A percentile compares a stretch with the other conserved stretches of the same genome.
These are phyloP conservation scores for Drosophila setifemur DNA, from an alignment of 1,140 invertebrate genomes.

Conservation along the genomic window DNA sequence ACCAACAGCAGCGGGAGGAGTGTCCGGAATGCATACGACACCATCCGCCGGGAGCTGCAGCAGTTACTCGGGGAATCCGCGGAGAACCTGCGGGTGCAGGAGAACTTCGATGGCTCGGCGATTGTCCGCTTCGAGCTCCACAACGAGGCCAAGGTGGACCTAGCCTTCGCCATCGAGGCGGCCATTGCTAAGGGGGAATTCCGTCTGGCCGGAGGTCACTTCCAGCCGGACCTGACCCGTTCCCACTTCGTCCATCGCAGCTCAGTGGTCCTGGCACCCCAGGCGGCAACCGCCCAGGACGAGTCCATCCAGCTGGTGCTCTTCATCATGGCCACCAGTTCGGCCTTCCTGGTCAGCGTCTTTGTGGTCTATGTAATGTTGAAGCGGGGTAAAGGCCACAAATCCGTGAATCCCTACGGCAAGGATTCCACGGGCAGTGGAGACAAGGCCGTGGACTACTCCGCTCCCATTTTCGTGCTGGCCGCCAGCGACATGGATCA, in stretches of 20 bases:
- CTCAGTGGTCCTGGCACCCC: slow-evolving; percentile 40
- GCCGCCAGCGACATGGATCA: slow-evolving; percentile 41
- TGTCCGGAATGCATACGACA: slow-evolving; percentile 72
- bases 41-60: slow-evolving; percentile 61
- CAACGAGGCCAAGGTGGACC: slow-evolving; percentile 73
- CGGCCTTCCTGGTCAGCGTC: slow-evolving; percentile 79
- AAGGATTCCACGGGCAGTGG: slow-evolving; percentile 1
- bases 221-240: slow-evolving; percentile 67
- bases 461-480: slow-evolving; percentile 79
- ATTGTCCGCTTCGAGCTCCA: slow-evolving; percentile 77
- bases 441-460: slow-evolving; percentile 70
- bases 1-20: slow-evolving; percentile 47
- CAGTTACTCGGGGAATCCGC: slow-evolving; percentile 67
- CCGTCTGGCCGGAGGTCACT: slow-evolving; percentile 60
- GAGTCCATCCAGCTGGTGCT: slow-evolving; percentile 76
- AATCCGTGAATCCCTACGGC: slow-evolving; percentile 31
- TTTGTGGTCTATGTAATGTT: slow-evolving; percentile 81
- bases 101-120: slow-evolving; percentile 74
- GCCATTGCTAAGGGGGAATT: slow-evolving; percentile 62
- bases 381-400: slow-evolving; percentile 60
- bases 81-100: slow-evolving; percentile 81
- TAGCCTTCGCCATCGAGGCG: slow-evolving; percentile 78
- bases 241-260: slow-evolving; percentile 75
- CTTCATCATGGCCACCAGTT: slow-evolving; percentile 79
- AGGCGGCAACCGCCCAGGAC: slow-evolving; percentile 61